These are phyloP conservation scores for Calliphora vicina DNA, from an alignment of 1,140 invertebrate genomes.

Conservation along the genomic window DNA sequence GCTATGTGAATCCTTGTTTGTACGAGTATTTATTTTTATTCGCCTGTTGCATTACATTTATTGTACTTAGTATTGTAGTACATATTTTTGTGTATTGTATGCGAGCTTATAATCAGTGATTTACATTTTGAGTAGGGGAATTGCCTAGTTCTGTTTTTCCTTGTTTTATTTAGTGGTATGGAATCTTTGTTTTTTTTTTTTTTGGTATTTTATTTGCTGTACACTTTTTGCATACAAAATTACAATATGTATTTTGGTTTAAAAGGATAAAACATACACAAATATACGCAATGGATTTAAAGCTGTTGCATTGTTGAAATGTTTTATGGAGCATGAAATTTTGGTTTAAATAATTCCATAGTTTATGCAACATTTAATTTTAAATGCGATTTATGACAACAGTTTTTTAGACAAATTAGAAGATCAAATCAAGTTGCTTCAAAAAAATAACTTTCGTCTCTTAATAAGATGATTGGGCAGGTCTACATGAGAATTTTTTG, in stretches of 20 bases:
- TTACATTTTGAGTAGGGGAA: not conserved
- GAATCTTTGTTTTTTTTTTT: not conserved
- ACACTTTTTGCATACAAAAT: not conserved
- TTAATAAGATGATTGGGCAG: no score
- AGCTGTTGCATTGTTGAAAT: not conserved
- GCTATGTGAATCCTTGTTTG: not conserved
- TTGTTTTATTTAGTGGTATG: not conserved
- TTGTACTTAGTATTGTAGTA: not conserved
- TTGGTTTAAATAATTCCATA: not conserved
- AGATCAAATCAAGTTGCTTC: no score
- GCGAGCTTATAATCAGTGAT: not conserved
- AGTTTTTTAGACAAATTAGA: no score
- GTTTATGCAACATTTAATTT: no score
- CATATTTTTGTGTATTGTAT: not conserved
- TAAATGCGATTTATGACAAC: no score
- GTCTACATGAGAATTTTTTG: no score
- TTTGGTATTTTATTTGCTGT: not conserved
- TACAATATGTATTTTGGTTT: not conserved
- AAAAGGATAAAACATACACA: not conserved
- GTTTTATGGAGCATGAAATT: not conserved
- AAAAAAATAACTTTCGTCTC: no score
- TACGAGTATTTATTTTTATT: not conserved
- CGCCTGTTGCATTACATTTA: conserved; percentile 27
- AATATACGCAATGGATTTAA: not conserved
- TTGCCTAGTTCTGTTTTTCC: not conserved